These are phyloP conservation scores for Pomacea canaliculata DNA, from an alignment of 2,888 invertebrate species.

Conservation along the genomic window DNA sequence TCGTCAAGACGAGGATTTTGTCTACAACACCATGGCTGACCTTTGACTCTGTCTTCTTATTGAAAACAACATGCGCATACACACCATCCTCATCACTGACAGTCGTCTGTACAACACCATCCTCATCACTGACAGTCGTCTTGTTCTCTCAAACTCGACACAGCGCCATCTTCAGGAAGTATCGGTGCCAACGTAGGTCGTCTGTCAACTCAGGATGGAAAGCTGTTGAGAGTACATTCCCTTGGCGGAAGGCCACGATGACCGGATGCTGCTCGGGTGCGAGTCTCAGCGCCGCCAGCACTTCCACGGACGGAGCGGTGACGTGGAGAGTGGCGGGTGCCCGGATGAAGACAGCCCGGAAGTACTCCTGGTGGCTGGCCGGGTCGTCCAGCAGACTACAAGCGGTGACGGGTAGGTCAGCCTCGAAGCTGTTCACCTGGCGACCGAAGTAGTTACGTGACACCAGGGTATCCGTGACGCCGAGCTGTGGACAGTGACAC, in stretches of 20 bases:
- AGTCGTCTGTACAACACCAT: too few species aligned
- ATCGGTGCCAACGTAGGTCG: constrained; percentile 56
- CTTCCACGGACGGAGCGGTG: constrained; percentile 38
- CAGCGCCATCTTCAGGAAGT: constrained; percentile 49
- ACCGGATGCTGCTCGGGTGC: constrained; percentile 34
- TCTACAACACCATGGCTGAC: too few species aligned
- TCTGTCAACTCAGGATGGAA: constrained; percentile 64
- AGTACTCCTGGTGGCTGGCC: constrained; percentile 30
- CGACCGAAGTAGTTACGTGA: constrained; percentile 58
- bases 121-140: too few species aligned
- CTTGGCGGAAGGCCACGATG: constrained; percentile 56
- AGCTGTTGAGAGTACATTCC: constrained; percentile 53
- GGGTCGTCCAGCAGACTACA: constrained; percentile 23
- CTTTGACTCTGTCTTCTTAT: too few species aligned
- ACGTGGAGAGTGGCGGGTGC: constrained; percentile 54
- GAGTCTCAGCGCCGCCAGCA: constrained; percentile 44
- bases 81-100: too few species aligned
- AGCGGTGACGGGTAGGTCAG: constrained; percentile 40
- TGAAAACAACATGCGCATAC: too few species aligned
- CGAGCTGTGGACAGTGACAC: constrained; percentile 42
- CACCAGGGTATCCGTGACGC: constrained; percentile 49
- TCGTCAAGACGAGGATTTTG: too few species aligned
- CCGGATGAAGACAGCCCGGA: constrained; percentile 58
- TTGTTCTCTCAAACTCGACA: not conserved
- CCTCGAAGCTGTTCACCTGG: constrained; percentile 58